phyloP scores from a whole-genome alignment of 92 coral and sea anemone genomes.

The Bergia puertoricense region DNA sequence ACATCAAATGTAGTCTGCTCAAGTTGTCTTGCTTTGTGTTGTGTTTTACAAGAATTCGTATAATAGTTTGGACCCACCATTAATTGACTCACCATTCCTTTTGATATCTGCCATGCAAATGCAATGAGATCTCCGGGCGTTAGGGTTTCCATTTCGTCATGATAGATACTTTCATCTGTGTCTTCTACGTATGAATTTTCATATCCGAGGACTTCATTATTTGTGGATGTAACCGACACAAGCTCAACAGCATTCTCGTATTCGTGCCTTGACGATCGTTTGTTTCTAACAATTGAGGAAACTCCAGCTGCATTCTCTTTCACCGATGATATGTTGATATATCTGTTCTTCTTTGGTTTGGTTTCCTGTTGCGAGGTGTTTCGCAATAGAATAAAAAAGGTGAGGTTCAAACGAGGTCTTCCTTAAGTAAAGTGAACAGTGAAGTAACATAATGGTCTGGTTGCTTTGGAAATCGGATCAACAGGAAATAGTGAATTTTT shows the following conservation, averaged over 20 bases:
- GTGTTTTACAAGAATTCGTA: neutral
- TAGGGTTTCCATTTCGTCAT: slow-evolving; percentile 47
- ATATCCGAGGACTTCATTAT: neutral
- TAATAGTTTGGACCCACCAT: neutral
- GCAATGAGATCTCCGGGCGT: slow-evolving; percentile 86
- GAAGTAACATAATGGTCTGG: too few species aligned
- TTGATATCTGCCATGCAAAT: slow-evolving; percentile 85
- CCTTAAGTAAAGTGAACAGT: too few species aligned
- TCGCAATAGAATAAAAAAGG: neutral
- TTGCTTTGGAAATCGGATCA: neutral
- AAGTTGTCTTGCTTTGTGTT: too few species aligned
- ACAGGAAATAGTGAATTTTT: too few species aligned
- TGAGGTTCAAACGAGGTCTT: too few species aligned
- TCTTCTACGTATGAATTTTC: neutral
- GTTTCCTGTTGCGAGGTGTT: neutral
- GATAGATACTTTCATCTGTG: neutral
- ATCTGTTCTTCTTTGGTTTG: slow-evolving; percentile 13
- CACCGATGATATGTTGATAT: slow-evolving; percentile 7
- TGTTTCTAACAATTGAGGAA: neutral
- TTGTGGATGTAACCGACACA: neutral
- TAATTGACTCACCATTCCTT: slow-evolving; percentile 72
- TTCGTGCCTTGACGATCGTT: neutral
- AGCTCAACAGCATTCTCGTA: slow-evolving; percentile 34
- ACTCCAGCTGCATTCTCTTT: neutral
- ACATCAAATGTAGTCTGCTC: too few species aligned